A percentile compares a stretch with the other conserved stretches of the same genome.
Evolutionary conservation across 2,113 vertebrate species (phyloP).

Genomic region (Coturnix japonica): DNA sequence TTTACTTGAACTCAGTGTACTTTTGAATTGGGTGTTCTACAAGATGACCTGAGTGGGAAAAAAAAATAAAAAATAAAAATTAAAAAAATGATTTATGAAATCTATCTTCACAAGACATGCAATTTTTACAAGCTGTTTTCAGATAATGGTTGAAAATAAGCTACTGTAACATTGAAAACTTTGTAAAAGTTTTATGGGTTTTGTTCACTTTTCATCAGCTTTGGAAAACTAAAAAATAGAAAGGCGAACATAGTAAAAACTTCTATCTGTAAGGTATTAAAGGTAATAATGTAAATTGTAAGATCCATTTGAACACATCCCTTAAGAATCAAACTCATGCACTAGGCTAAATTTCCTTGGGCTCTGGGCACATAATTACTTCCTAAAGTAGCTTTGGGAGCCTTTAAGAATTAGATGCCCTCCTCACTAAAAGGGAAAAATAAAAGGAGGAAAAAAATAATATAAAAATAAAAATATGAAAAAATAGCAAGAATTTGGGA

Average conservation of each 20-base stretch:
- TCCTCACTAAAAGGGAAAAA: accelerated
- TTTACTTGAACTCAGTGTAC: not conserved
- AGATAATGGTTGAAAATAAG: not conserved
- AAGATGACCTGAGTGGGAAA: not conserved
- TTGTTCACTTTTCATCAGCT: not conserved
- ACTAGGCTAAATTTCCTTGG: not conserved
- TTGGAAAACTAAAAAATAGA: not conserved
- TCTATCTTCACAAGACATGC: not conserved
- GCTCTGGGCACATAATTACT: not conserved
- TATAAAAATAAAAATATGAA: not conserved
- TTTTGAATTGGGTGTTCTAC: not conserved
- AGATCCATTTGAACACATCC: not conserved
- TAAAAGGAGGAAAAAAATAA: not conserved
- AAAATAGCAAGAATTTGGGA: not conserved
- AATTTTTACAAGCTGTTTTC: not conserved
- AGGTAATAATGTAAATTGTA: not conserved
- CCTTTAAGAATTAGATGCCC: not conserved
- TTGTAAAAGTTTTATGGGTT: not conserved
- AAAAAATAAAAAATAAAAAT: not conserved
- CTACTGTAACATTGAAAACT: not conserved
- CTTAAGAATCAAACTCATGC: not conserved
- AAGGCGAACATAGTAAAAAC: not conserved
- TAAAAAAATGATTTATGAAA: not conserved
- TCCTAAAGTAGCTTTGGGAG: not conserved
- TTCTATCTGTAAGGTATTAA: not conserved